Evolutionary conservation across 2,888 invertebrate species (phyloP).

Genomic region (Heteromyza rotundicornis): DNA sequence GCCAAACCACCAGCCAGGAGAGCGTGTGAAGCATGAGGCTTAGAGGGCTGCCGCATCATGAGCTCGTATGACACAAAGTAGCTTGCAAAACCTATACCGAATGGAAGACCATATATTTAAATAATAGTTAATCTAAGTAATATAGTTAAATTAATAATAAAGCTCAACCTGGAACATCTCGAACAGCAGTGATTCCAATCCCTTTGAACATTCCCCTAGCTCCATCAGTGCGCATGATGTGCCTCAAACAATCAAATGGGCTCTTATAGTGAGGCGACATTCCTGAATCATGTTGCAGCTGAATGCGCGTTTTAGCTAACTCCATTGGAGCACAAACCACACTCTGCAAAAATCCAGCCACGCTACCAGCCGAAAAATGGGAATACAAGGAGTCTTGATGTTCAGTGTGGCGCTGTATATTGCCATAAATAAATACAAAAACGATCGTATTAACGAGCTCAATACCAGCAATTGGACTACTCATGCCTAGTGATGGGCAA

Average conservation of each 20-base stretch:
- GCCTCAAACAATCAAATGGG: conserved; percentile 71
- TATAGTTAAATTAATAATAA: background rate
- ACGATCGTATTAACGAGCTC: conserved; percentile 91
- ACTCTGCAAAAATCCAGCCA: conserved; percentile 85
- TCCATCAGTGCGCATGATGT: conserved; percentile 71
- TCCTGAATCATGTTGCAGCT: conserved; percentile 67
- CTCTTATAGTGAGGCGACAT: conserved; percentile 46
- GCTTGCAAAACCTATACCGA: conserved; percentile 71
- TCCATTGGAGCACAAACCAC: conserved; percentile 89
- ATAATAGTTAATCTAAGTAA: background rate
- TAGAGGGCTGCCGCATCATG: conserved; percentile 66
- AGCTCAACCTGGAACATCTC: conserved; percentile 77
- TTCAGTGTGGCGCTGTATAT: conserved; percentile 71
- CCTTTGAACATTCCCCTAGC: conserved; percentile 77
- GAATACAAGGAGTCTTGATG: conserved; percentile 71
- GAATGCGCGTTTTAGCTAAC: conserved; percentile 86
- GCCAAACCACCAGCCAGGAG: conserved; percentile 85
- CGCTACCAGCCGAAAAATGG: conserved; percentile 77
- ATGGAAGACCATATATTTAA: too few species aligned
- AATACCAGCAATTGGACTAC: conserved; percentile 88
- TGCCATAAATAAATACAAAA: conserved; percentile 95
- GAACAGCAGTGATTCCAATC: conserved; percentile 72
- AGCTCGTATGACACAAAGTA: conserved; percentile 88
- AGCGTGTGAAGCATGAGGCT: conserved; percentile 70
- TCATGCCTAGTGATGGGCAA: too few species aligned